These are phyloP conservation scores for Lepisosteus oculatus DNA, from an alignment of 2,113 vertebrate genomes.

Conservation along the genomic window DNA sequence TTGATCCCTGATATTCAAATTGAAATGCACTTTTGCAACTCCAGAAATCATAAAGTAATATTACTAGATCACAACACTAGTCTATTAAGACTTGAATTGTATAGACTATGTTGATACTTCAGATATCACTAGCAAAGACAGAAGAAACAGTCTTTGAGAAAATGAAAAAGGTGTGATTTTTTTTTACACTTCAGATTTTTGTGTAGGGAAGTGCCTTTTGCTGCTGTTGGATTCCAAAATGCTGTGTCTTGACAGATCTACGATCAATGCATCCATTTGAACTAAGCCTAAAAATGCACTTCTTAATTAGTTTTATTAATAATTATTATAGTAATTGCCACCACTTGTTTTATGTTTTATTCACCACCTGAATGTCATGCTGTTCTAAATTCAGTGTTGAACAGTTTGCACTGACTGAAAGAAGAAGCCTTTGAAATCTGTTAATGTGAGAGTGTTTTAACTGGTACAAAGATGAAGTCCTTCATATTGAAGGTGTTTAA, in stretches of 20 bases:
- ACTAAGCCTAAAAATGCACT: background rate
- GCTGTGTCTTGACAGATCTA: background rate
- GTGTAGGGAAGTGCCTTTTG: background rate
- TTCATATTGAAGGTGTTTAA: slow-evolving; percentile 63
- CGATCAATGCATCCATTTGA: background rate
- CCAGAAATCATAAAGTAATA: no score
- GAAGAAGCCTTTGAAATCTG: background rate
- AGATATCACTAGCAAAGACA: background rate
- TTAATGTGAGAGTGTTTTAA: background rate
- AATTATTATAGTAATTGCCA: background rate
- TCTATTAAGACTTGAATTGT: no score
- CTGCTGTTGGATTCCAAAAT: background rate
- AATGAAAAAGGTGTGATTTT: background rate
- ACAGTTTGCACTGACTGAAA: slow-evolving; percentile 4
- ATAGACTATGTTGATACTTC: no score
- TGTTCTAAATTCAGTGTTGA: background rate
- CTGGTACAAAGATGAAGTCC: slow-evolving; percentile 31
- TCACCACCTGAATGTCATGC: background rate
- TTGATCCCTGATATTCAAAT: no score
- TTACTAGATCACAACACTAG: no score
- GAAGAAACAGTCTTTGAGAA: background rate
- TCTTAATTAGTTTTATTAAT: background rate
- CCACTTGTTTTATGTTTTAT: background rate
- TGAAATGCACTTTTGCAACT: no score
- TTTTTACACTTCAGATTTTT: background rate